Conservation (phyloP, 2,888 invertebrate genomes). For the Mechanitis messenoides region DNA sequence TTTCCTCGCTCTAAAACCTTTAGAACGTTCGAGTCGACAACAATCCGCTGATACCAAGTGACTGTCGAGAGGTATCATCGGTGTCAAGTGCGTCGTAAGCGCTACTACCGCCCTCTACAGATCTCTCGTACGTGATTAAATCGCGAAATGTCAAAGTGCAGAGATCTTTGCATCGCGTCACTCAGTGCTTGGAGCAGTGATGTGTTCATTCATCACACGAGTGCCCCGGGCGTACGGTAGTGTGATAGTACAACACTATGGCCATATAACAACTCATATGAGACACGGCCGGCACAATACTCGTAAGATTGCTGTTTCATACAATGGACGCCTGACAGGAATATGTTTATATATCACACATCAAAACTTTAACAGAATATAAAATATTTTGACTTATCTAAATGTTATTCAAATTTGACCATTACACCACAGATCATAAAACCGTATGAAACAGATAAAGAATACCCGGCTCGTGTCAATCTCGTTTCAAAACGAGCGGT, state of each 20-base stretch:
- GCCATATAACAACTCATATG: too few species aligned
- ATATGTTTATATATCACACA: too few species aligned
- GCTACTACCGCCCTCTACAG: conserved; percentile 51
- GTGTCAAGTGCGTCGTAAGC: conserved; percentile 61
- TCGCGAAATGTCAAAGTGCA: conserved; percentile 76
- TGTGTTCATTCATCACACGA: conserved; percentile 68
- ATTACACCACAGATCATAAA: conserved; percentile 30
- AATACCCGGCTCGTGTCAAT: conserved; percentile 44
- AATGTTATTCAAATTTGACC: conserved; percentile 1
- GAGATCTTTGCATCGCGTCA: conserved; percentile 66
- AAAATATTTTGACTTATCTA: not conserved
- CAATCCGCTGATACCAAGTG: conserved; percentile 48
- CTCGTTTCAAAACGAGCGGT: conserved; percentile 51
- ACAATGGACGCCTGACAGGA: not conserved
- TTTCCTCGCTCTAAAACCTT: conserved; percentile 19
- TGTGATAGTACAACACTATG: too few species aligned
- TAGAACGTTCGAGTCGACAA: conserved; percentile 26
- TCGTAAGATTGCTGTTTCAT: not conserved
- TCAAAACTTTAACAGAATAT: not conserved
- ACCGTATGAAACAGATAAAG: too few species aligned
- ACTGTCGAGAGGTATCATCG: conserved; percentile 59
- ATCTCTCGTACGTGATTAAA: conserved; percentile 72
- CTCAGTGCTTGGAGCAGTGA: conserved; percentile 53
- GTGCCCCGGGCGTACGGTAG: conserved; percentile 41
- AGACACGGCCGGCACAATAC: conserved; percentile 25